These are phyloP conservation scores for Drosophila melanosoma DNA, from an alignment of 2,888 invertebrate genomes.

Conservation along the genomic window DNA sequence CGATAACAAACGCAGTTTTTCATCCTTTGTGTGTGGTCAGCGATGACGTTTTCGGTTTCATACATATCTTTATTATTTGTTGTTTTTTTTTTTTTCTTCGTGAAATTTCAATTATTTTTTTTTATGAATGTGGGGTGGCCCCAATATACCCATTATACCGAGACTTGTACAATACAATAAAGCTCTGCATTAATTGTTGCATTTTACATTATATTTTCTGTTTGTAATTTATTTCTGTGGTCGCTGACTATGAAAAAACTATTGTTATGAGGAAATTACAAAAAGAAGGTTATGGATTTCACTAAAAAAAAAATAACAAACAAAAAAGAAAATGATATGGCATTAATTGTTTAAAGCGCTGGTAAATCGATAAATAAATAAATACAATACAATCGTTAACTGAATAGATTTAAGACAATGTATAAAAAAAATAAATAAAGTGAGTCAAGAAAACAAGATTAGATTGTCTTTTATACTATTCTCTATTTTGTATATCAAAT, in stretches of 20 bases:
- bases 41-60: conserved; percentile 46
- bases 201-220: conserved; percentile 44
- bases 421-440: background rate
- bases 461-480: background rate
- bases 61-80: conserved; percentile 10
- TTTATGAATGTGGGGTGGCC: background rate
- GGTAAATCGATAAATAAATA: background rate
- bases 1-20: conserved; percentile 47
- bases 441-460: background rate
- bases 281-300: background rate
- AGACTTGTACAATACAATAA: conserved; percentile 7
- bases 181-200: conserved; percentile 39
- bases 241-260: conserved; percentile 18
- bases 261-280: background rate
- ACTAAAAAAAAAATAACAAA: background rate
- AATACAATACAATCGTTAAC: background rate
- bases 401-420: background rate
- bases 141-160: conserved; percentile 18
- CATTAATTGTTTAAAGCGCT: background rate
- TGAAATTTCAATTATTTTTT: conserved; percentile 56
- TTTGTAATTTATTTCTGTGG: conserved; percentile 59
- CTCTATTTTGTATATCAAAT: background rate
- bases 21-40: conserved; percentile 52
- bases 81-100: conserved; percentile 4
- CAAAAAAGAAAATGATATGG: background rate